Base-by-base conservation (phyloP, 1,140 invertebrate genomes). In the Tetramorium parvispinum region DNA sequence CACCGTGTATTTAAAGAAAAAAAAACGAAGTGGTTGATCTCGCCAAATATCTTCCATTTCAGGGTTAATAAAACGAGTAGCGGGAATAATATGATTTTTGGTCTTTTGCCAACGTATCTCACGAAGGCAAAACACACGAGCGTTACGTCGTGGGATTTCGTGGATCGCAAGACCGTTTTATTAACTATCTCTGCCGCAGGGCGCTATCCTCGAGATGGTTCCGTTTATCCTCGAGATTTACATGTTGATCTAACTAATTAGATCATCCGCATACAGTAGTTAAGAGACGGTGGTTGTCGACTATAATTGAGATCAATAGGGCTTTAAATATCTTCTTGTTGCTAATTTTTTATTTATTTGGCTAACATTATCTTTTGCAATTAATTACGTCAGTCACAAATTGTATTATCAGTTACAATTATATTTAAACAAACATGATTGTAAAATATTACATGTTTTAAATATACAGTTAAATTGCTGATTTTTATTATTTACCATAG, bases 171-270 rank as follows among this genome's bases (percentile, higher is more conserved):
- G 59, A 70, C 59, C 76, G 77, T 87, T 87, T 90, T 89, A 88
- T 90, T 90, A 90, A 83, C 59, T 89, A 59, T 49, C 77, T 32
- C 46, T 53, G 87, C 75, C 73, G 79, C 79, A 87, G 73, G 40
- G 65, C 71, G 55, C 75, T 55, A 77, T 85, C 70, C 85, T 85
- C 81, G 73, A 86, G 55, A 46, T 37, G 21, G 57, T 66, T 57
- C 71, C 78, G 73, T 91, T 91, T 91, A 82, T 87, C 68, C 87
- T 85, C 66, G 76, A 90, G 87, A 91, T 91, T 91, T 91, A 85
- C 87, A 75, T 91, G 90, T 91, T 91, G 90, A 91, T 91, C 90
- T 91, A 88, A 91, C 90, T 91, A 91, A 91, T 91, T 91, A 91
- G 89, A 85, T 63, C n/a, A 57, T 27, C 88, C 24, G 37, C 51